These are phyloP conservation scores for Patella pellucida DNA, from an alignment of 2,888 invertebrate genomes.

Conservation along the genomic window DNA sequence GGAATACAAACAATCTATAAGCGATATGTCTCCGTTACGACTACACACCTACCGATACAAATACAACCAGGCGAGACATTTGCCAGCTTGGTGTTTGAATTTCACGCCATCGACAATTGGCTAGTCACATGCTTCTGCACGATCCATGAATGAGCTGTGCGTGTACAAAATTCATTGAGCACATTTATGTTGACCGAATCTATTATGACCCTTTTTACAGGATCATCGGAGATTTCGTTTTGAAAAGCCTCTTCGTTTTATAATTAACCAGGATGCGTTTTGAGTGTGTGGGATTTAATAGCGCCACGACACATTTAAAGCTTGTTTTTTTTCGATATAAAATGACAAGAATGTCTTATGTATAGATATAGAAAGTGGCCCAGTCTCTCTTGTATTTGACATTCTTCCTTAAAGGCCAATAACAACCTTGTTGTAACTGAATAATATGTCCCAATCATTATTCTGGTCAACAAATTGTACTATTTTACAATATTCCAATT, in stretches of 20 bases:
- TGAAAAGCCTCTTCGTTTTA: neutral
- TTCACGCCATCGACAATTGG: constrained; percentile 7
- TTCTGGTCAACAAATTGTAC: too few relatives aligned
- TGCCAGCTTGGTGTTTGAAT: constrained; percentile 10
- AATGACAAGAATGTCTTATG: too few relatives aligned
- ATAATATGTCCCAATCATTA: too few relatives aligned
- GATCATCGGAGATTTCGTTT: neutral
- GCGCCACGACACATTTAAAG: too few relatives aligned
- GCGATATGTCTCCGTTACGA: neutral
- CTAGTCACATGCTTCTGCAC: constrained; percentile 4
- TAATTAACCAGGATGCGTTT: constrained; percentile 1
- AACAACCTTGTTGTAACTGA: too few relatives aligned
- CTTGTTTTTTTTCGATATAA: too few relatives aligned
- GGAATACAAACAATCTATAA: constrained; percentile 9
- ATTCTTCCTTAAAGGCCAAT: too few relatives aligned
- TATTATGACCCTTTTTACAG: neutral
- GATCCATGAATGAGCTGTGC: constrained; percentile 5
- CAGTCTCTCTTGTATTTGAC: too few relatives aligned
- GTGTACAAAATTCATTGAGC: constrained; percentile 10
- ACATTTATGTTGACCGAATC: constrained; percentile 8
- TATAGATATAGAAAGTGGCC: too few relatives aligned
- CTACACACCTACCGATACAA: neutral
- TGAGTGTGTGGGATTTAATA: too few relatives aligned
- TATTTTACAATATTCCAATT: too few relatives aligned
- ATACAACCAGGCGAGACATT: constrained; percentile 1